Evolutionary conservation across 1,140 invertebrate species (phyloP), one percentile per base, ranked within the genome.

Genomic region (Diploscapter pachys): DNA sequence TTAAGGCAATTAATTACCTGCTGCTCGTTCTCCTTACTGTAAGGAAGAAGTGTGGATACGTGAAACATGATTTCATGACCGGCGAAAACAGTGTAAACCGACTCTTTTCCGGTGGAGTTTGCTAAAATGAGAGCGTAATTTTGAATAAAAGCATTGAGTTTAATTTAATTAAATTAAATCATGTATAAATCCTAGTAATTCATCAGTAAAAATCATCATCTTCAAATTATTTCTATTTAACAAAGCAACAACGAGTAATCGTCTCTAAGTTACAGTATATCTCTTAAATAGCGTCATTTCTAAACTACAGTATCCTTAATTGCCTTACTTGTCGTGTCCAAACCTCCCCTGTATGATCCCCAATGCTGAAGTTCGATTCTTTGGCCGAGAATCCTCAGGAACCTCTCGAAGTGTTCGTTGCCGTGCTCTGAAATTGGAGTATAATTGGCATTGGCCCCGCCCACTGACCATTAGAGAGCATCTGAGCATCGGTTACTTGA

Each of bases 281-380:
- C 31, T 31, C 31, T 31, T 31, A 31, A 31, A 31, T 31, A 31
- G 31, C 31, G 31, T 31, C 31, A 31, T 31, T 31, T 31, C 31
- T 31, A 31, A 31, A 31, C 31, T 31, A 31, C 31, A 31, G 31
- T 31, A 31, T 31, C 31, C 31, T 31, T 31, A 31, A 31, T 31
- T 31, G 31, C 31, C 72, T 54, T 89, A 93, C 93, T 92, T 91
- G 93, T 91, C 3, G 91, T 92, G 85, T 93, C 92, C 80, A 94
- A 88, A 73, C 93, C 93, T 63, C 93, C 94, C 89, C 95, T 95
- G 87, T 96, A 96, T 87, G 93, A 93, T 86, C 93, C 92, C 92
- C 93, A 94, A 62, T 91, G 90, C 89, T 94, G 95, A 74, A 98
- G 88, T 78, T 93, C 89, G 52, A 96, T 91, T 87, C 92, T 93